phyloP scores from a whole-genome alignment of 2,888 invertebrate genomes.

The Prostheceraeus crozeri region DNA sequence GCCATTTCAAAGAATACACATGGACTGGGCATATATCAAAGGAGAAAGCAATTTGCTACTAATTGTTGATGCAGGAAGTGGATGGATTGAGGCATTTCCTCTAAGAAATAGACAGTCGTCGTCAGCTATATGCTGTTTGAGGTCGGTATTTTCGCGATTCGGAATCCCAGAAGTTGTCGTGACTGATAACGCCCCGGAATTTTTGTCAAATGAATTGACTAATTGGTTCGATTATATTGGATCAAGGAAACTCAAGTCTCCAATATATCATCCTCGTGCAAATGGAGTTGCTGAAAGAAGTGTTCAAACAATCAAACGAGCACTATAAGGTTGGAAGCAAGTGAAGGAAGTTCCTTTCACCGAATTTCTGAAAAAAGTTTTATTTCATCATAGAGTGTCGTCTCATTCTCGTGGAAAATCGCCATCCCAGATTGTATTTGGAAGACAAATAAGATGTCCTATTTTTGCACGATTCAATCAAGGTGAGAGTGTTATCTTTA shows the following conservation, averaged over 20 bases:
- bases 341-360: no score
- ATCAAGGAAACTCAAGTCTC: constrained; percentile 17
- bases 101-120: constrained; percentile 6
- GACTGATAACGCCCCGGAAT: constrained; percentile 34
- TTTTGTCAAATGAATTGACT: neutral
- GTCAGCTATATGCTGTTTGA: constrained; percentile 13
- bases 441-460: constrained; percentile 15
- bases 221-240: neutral
- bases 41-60: constrained; percentile 30
- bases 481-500: constrained; percentile 10
- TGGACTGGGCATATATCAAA: constrained; percentile 31
- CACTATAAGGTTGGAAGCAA: constrained; percentile 20
- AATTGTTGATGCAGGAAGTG: constrained; percentile 33
- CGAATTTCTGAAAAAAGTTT: constrained; percentile 15
- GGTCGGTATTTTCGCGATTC: constrained; percentile 33
- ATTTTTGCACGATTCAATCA: constrained; percentile 15
- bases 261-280: constrained; percentile 8
- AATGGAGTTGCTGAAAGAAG: constrained; percentile 25
- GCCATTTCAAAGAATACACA: constrained; percentile 27
- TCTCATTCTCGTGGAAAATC: constrained; percentile 6
- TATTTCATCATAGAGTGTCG: constrained; percentile 32
- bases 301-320: constrained; percentile 28
- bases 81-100: constrained; percentile 34
- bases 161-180: constrained; percentile 31
- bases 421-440: no score